Evolutionary conservation across 23 tunicate species (phyloP).

Genomic region (Ascidia mentula): DNA sequence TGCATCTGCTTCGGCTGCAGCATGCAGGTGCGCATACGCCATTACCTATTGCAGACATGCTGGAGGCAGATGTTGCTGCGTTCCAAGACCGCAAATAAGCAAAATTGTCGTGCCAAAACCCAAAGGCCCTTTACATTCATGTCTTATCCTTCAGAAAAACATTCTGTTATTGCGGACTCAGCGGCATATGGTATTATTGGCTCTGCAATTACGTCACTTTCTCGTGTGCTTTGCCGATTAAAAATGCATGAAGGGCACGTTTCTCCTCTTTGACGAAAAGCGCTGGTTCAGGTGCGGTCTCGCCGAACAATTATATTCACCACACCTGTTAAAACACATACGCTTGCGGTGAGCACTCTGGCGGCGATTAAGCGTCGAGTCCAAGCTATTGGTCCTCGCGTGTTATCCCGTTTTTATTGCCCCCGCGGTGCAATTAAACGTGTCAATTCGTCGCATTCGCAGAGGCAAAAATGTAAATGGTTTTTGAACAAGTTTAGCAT

Average conservation of each 20-base stretch:
- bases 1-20: no score
- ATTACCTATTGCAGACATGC: no score
- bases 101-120: no score
- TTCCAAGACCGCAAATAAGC: no score
- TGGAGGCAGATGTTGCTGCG: no score
- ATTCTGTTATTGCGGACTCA: not conserved
- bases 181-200: no score
- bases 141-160: no score
- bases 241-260: not conserved
- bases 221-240: not conserved
- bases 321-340: conserved; percentile 7
- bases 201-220: not conserved
- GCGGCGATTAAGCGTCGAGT: not conserved
- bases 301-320: no score
- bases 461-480: not conserved
- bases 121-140: no score
- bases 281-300: not conserved
- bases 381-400: not conserved
- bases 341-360: not conserved
- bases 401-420: not conserved
- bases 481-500: not conserved
- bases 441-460: not conserved
- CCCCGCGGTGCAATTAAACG: not conserved
- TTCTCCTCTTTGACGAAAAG: not conserved
- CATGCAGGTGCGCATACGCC: no score